Conservation (phyloP, 2,113 vertebrate genomes). For the Illadopsis cleaveri region DNA sequence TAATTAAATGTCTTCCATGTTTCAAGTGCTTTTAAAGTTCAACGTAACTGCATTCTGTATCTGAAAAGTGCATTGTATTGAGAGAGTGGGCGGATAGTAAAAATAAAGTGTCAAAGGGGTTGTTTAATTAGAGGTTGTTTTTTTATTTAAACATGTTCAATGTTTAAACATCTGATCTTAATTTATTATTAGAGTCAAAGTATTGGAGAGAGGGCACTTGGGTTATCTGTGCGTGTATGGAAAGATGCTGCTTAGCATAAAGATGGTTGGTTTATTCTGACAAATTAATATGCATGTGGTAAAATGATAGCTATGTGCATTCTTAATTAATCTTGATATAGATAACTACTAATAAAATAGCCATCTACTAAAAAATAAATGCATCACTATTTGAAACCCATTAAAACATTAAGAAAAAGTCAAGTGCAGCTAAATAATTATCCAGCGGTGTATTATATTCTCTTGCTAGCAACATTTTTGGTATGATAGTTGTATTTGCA, state of each 20-base stretch:
- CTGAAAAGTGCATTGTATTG: neutral
- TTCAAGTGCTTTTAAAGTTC: neutral
- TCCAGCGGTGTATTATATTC: neutral
- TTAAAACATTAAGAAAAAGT: neutral
- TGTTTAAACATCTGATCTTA: neutral
- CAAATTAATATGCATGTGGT: slow-evolving; percentile 15
- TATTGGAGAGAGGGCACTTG: neutral
- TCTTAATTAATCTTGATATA: slow-evolving; percentile 12
- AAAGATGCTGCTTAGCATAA: slow-evolving; percentile 6
- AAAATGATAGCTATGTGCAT: neutral
- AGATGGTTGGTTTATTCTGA: neutral
- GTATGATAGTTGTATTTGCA: neutral
- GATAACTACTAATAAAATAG: neutral
- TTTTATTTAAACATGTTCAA: neutral
- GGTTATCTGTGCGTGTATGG: neutral
- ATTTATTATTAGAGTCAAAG: neutral
- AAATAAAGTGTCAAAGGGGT: neutral
- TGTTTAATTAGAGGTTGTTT: neutral
- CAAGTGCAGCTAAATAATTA: neutral
- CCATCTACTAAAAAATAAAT: neutral
- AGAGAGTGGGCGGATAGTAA: neutral
- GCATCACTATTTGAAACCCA: neutral
- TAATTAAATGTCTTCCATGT: neutral
- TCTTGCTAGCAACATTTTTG: neutral
- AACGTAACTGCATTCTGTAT: neutral